A percentile compares a stretch with the other conserved stretches of the same genome.
These are phyloP conservation scores for Tragulus kanchil DNA, from an alignment of 2,113 vertebrate species.

Conservation along the genomic window DNA sequence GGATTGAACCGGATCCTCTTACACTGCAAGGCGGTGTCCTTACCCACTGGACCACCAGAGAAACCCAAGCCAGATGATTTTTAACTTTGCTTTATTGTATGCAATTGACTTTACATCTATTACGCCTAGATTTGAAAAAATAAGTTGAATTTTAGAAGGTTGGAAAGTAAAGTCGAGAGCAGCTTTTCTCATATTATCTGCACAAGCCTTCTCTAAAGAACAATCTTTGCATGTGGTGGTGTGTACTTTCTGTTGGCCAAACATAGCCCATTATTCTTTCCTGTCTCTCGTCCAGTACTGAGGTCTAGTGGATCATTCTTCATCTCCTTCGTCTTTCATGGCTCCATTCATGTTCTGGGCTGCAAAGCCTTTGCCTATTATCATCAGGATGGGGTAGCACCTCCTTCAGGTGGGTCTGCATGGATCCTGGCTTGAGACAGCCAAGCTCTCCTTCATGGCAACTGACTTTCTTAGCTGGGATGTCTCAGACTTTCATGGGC, in stretches of 20 bases:
- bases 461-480: not conserved
- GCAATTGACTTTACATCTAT: not conserved
- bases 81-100: slow-evolving; percentile 41
- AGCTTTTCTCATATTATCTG: not conserved
- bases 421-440: fast-evolving
- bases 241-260: not conserved
- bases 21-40: too few species aligned
- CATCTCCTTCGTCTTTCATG: not conserved
- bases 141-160: slow-evolving; percentile 42
- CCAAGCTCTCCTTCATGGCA: fast-evolving
- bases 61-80: slow-evolving; percentile 21
- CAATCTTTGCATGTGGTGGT: not conserved
- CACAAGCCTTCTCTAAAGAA: not conserved
- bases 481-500: not conserved
- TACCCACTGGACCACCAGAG: too few species aligned
- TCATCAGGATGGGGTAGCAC: not conserved
- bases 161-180: not conserved
- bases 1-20: too few species aligned
- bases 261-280: not conserved
- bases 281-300: not conserved
- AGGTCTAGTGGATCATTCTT: not conserved
- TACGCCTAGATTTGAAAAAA: not conserved
- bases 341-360: not conserved
- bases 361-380: not conserved
- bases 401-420: not conserved